Percentiles rank a stretch among this genome's conserved stretches.
Conservation (phyloP, 1,140 invertebrate species). For the Orius insidiosus region DNA sequence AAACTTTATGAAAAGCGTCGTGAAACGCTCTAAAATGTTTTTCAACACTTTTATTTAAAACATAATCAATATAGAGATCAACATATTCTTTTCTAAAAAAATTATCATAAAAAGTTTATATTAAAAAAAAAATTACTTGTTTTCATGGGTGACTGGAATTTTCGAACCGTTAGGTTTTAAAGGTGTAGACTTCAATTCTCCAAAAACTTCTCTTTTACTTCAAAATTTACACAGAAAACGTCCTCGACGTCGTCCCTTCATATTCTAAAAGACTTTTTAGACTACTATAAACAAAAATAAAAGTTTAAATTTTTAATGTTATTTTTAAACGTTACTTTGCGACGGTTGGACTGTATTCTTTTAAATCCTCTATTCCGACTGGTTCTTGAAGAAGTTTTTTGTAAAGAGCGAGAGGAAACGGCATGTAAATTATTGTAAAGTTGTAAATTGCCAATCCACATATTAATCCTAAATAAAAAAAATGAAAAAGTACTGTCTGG, state of each 20-base stretch:
- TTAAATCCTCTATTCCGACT: slow-evolving; percentile 57
- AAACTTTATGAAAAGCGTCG: slow-evolving; percentile 77
- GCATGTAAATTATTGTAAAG: slow-evolving; percentile 86
- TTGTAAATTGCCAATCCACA: slow-evolving; percentile 96
- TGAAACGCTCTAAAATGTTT: slow-evolving; percentile 70
- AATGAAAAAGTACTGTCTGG: not conserved
- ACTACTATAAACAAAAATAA: slow-evolving; percentile 27
- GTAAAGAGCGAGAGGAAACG: slow-evolving; percentile 86
- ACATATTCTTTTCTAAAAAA: slow-evolving; percentile 61
- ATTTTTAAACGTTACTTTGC: slow-evolving; percentile 38
- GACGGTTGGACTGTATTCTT: slow-evolving; percentile 58
- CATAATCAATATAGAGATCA: slow-evolving; percentile 73
- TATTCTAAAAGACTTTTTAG: slow-evolving; percentile 70
- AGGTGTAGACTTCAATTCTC: slow-evolving; percentile 50
- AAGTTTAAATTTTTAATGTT: not conserved
- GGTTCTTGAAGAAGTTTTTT: slow-evolving; percentile 79
- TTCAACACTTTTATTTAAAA: slow-evolving; percentile 74
- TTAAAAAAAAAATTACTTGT: slow-evolving; percentile 55
- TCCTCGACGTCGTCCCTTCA: slow-evolving; percentile 65
- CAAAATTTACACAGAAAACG: slow-evolving; percentile 67
- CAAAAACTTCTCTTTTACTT: slow-evolving; percentile 64
- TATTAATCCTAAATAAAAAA: slow-evolving; percentile 47
- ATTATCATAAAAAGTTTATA: not conserved
- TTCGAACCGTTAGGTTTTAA: slow-evolving; percentile 65
- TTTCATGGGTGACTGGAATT: slow-evolving; percentile 68